Percentiles rank a stretch among this genome's conserved stretches.
Evolutionary conservation across 2,797 vertebrate species (phyloP).

Genomic region (Acanthiza pusilla): DNA sequence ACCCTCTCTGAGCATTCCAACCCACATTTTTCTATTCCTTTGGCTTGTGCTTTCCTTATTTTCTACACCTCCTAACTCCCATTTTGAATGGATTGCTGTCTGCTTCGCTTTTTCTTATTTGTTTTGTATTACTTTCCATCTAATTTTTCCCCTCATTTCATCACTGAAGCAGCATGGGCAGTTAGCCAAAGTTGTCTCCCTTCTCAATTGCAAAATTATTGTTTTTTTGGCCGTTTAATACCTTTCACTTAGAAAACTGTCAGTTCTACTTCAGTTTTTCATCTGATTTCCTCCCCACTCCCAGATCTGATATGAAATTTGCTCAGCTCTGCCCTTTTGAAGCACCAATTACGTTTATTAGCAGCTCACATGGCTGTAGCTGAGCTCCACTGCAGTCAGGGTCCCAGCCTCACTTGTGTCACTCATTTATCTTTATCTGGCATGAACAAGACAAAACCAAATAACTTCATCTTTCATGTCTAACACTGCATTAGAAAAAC

Average conservation of each 20-base stretch:
- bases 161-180: background rate
- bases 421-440: background rate
- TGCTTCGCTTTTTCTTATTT: background rate
- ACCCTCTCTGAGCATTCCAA: background rate
- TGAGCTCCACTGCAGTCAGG: background rate
- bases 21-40: background rate
- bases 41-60: background rate
- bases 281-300: background rate
- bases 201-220: background rate
- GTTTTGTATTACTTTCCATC: background rate
- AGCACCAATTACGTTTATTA: background rate
- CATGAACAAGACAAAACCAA: background rate
- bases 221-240: background rate
- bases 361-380: background rate
- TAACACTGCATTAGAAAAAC: background rate
- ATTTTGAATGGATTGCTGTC: background rate
- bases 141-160: background rate
- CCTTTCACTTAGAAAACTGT: background rate
- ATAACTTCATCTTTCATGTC: background rate
- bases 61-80: background rate
- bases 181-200: background rate
- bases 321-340: background rate
- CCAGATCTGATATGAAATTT: background rate
- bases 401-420: background rate
- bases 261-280: constrained; percentile 16